phyloP scores from a whole-genome alignment of 1,140 invertebrate genomes.

The Drosophila sucinea region DNA sequence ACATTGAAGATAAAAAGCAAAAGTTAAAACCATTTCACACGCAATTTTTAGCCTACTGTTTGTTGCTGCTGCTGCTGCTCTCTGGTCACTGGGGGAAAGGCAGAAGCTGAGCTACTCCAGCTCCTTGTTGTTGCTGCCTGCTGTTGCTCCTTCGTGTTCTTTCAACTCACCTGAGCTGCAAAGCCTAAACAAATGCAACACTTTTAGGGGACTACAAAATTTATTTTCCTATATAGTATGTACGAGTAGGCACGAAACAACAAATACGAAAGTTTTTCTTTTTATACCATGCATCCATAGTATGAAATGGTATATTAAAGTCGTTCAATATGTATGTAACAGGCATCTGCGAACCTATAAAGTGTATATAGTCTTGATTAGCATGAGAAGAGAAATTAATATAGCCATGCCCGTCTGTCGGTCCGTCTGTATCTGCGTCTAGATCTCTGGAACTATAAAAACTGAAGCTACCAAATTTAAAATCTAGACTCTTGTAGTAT shows the following conservation, averaged over 20 bases:
- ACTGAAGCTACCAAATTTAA: no score
- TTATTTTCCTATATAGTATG: constrained; percentile 46
- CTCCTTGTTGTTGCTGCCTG: not conserved
- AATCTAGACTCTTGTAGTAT: no score
- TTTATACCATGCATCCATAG: no score
- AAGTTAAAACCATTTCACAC: constrained; percentile 80
- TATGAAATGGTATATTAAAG: no score
- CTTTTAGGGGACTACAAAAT: constrained; percentile 69
- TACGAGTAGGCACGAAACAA: constrained; percentile 17
- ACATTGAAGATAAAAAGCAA: constrained; percentile 76
- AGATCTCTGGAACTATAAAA: no score
- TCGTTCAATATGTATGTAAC: no score
- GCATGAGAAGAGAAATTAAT: no score
- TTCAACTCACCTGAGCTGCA: constrained; percentile 33
- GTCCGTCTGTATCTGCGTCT: no score
- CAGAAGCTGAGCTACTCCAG: constrained; percentile 19
- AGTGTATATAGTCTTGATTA: no score
- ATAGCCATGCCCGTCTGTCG: no score
- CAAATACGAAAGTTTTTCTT: constrained; percentile 1
- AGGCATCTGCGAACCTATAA: no score
- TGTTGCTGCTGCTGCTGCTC: constrained; percentile 25
- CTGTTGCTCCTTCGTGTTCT: constrained; percentile 46
- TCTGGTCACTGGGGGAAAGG: constrained; percentile 53
- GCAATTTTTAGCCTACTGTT: constrained; percentile 73
- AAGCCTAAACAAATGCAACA: constrained; percentile 77